A percentile compares a stretch with the other conserved stretches of the same genome.
Evolutionary conservation across 2,888 invertebrate genomes (phyloP).

Genomic region (Aphrophora alni): DNA sequence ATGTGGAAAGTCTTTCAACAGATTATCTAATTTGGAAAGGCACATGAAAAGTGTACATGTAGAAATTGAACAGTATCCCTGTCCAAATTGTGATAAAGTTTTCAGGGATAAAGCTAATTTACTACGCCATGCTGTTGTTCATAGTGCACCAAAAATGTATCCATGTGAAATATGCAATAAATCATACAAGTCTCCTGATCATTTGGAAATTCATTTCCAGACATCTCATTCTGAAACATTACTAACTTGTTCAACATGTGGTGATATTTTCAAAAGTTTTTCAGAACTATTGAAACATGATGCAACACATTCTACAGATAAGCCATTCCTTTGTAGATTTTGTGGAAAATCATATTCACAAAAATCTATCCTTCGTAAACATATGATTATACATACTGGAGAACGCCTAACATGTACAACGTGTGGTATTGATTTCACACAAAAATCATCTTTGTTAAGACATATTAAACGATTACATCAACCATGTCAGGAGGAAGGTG

Average conservation of each 20-base stretch:
- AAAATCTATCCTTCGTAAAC: conserved; percentile 22
- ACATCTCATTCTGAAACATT: conserved; percentile 23
- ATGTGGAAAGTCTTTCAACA: conserved; percentile 47
- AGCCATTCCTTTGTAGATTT: conserved; percentile 44
- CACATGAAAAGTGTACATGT: conserved; percentile 44
- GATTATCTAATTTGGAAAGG: conserved; percentile 46
- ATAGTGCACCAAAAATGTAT: conserved; percentile 21
- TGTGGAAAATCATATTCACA: conserved; percentile 46
- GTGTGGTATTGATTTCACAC: conserved; percentile 52
- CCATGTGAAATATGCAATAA: conserved; percentile 35
- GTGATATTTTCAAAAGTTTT: conserved; percentile 39
- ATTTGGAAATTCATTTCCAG: conserved; percentile 31
- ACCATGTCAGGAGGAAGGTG: neutral
- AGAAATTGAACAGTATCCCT: conserved; percentile 38
- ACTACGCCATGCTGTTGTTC: conserved; percentile 42
- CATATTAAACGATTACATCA: conserved; percentile 52
- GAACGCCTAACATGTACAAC: conserved; percentile 50
- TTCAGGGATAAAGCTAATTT: conserved; percentile 44
- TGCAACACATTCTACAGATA: conserved; percentile 32
- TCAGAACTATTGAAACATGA: conserved; percentile 39
- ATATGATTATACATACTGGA: conserved; percentile 48
- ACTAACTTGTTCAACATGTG: conserved; percentile 34
- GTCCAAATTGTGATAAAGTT: conserved; percentile 44
- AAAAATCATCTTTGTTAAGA: conserved; percentile 50
- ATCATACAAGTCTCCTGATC: conserved; percentile 29